These are phyloP conservation scores for Chelon auratus DNA, from an alignment of 2,797 vertebrate species.

Conservation along the genomic window DNA sequence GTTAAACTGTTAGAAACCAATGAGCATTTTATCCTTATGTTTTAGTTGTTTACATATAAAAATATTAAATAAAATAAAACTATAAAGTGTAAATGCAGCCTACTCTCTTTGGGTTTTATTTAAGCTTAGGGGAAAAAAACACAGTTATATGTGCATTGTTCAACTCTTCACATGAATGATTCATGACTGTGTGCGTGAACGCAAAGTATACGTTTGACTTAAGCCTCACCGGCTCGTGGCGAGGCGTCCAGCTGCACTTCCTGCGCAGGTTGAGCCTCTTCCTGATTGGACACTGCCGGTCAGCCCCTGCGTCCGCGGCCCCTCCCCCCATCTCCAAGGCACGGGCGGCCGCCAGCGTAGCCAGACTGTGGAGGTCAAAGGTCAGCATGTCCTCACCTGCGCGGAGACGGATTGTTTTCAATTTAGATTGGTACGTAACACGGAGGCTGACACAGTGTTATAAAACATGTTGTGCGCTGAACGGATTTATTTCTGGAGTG, in stretches of 20 bases:
- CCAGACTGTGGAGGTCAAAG: slow-evolving; percentile 93
- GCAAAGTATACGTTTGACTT: background rate
- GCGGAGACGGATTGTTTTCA: slow-evolving; percentile 51
- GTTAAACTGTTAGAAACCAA: background rate
- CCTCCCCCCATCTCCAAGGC: slow-evolving; percentile 88
- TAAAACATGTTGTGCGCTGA: slow-evolving; percentile 41
- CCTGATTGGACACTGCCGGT: slow-evolving; percentile 81
- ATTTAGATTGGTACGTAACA: slow-evolving; percentile 51
- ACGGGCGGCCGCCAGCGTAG: slow-evolving; percentile 92
- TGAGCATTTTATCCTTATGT: background rate
- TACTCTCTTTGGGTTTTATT: slow-evolving; percentile 4
- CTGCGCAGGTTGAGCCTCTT: slow-evolving; percentile 89
- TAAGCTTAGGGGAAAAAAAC: background rate
- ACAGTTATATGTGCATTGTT: slow-evolving; percentile 20
- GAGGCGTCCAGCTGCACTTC: slow-evolving; percentile 95
- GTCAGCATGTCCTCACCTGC: slow-evolving; percentile 88
- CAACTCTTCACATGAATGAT: slow-evolving; percentile 36
- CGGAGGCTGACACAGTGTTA: slow-evolving; percentile 42
- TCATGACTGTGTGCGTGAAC: slow-evolving; percentile 18
- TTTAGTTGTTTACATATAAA: background rate
- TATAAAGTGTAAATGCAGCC: background rate
- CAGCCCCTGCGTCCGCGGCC: slow-evolving; percentile 49
- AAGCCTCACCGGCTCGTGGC: slow-evolving; percentile 90
- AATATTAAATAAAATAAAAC: background rate
- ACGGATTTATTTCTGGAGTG: slow-evolving; percentile 63